A percentile compares a stretch with the other conserved stretches of the same genome.
Evolutionary conservation across 2,888 invertebrate species (phyloP).

Genomic region (Heliconius ismenius): DNA sequence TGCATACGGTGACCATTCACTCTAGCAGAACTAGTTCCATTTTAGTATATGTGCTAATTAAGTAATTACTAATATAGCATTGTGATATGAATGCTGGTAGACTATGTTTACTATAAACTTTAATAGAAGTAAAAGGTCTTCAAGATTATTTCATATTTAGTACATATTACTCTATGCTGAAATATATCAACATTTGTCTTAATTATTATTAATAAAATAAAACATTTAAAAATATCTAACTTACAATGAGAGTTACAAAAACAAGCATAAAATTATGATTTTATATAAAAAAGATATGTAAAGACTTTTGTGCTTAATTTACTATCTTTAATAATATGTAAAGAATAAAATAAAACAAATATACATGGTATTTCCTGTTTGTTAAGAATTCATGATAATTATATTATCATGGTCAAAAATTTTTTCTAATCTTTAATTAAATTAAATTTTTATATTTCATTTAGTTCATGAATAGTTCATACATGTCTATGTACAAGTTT

Average conservation of each 20-base stretch:
- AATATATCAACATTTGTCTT: not conserved
- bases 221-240: too few species aligned
- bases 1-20: slow-evolving; percentile 21
- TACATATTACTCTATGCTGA: too few species aligned
- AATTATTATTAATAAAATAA: not conserved
- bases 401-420: too few species aligned
- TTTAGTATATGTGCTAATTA: slow-evolving; percentile 9
- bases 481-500: too few species aligned
- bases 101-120: not conserved
- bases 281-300: not conserved
- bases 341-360: not conserved
- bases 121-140: not conserved
- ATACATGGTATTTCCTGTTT: too few species aligned
- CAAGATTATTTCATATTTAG: too few species aligned
- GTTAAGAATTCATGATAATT: too few species aligned
- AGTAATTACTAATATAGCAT: not conserved
- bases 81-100: not conserved
- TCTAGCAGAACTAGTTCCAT: not conserved
- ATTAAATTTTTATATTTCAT: too few species aligned
- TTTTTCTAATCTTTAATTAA: too few species aligned
- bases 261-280: not conserved
- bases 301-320: not conserved
- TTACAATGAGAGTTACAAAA: not conserved
- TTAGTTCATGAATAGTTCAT: too few species aligned
- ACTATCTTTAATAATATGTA: not conserved